Conservation (phyloP, 2,113 vertebrate species). For the Oenanthe melanoleuca region DNA sequence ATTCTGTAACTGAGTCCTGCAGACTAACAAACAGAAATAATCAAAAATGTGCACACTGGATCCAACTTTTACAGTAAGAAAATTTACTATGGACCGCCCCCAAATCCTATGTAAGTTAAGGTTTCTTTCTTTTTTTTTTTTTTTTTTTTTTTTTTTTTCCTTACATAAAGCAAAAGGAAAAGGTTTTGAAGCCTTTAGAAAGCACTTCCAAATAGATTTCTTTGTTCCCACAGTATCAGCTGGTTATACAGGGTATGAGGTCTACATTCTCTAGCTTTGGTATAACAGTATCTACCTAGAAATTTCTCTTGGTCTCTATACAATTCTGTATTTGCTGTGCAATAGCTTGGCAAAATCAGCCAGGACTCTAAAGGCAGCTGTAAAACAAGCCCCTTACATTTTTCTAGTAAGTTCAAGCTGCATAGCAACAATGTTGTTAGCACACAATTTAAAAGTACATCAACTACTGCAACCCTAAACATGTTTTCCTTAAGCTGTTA, state of each 20-base stretch:
- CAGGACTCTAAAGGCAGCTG: background rate
- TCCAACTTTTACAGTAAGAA: background rate
- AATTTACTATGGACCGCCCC: background rate
- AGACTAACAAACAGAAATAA: background rate
- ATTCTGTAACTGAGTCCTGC: background rate
- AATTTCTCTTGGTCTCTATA: background rate
- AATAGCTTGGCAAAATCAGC: background rate
- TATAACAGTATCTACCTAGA: slow-evolving; percentile 1
- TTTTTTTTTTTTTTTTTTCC: background rate
- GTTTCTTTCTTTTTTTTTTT: background rate
- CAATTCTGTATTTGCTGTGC: background rate
- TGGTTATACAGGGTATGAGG: background rate
- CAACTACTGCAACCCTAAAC: background rate
- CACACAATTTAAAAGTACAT: background rate
- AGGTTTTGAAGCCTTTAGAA: background rate
- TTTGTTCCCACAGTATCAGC: background rate
- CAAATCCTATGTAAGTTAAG: background rate
- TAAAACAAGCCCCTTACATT: background rate
- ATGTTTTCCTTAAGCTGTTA: background rate
- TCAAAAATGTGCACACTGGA: background rate
- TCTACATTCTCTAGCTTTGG: background rate
- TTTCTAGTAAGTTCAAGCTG: background rate
- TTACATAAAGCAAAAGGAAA: background rate
- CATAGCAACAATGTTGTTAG: background rate
- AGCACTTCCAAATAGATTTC: background rate